Base-by-base conservation (phyloP, 2,888 invertebrate species). In the Protodeltote pygarga region DNA sequence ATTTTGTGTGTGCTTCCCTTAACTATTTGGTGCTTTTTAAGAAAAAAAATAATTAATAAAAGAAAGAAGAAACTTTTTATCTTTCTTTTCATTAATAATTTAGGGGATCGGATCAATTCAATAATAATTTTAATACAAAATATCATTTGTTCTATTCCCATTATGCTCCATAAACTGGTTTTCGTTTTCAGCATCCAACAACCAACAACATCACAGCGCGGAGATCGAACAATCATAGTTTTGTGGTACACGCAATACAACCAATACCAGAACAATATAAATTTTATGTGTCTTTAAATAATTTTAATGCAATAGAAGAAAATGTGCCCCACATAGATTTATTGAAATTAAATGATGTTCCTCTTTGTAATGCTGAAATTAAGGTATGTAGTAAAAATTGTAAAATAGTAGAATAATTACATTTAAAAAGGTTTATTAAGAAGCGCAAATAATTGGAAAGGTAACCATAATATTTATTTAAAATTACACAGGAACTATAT, bases 301-400 rank as follows among this genome's bases (percentile, higher is more conserved):
- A 57, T 27, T 31, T 71, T 4, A 58, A 66, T 8, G 49, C 53
- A 10, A 79, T 76, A 29, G 63, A 67, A 3, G 73, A 66, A 38
- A 72, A 71, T 38, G 74, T 84, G 1, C 90, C 90, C 0, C 45
- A 54, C 5, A 78, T 90, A 0, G 65, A 64, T 1, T 62, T 65
- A 20, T 74, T 91, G 23, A 49, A 68, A 10, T 49, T 90, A 10
- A 91, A 91, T 53, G 79, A 83, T 40, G 68, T 79, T 3, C 78
- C 73, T n/a, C 67, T 90, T 10, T 91, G 91, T 34, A 75, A 82
- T 62, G 79, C 79, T 1, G 62, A 48, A 19, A 77, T 87, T 15
- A 90, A 87, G 84, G 91, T 89, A 68, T 60, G 61, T 45, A 25
- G 31, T 25, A 5, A 21, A 10, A 3, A 2, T 23, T 1, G 4